phyloP scores from a whole-genome alignment of 2,797 vertebrate genomes.

The Onychomys leucogaster region DNA sequence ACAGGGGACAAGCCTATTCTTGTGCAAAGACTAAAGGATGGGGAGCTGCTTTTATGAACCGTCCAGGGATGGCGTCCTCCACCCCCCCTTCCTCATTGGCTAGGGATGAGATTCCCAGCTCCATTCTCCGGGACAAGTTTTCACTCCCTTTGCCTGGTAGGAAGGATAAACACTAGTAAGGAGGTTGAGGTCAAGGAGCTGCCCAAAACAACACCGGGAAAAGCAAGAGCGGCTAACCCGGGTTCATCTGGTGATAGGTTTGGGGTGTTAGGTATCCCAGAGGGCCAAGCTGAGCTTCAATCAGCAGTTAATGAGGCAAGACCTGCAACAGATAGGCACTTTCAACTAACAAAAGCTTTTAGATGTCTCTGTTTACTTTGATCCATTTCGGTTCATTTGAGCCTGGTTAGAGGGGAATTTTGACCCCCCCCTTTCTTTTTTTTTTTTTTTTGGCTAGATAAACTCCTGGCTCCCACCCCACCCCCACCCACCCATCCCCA shows the following conservation, averaged over 20 bases:
- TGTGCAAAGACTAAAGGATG: background rate
- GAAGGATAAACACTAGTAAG: constrained; percentile 81
- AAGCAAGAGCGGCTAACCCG: constrained; percentile 78
- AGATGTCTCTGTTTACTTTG: constrained; percentile 97
- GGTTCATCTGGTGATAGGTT: constrained; percentile 85
- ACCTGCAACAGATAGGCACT: constrained; percentile 92
- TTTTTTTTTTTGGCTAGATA: constrained; percentile 61
- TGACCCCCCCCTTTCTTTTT: constrained; percentile 84
- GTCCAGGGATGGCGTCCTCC: constrained; percentile 34
- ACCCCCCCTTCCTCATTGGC: constrained; percentile 59
- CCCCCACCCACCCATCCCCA: constrained; percentile 85
- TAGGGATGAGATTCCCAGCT: constrained; percentile 66
- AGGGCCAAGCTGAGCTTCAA: constrained; percentile 93
- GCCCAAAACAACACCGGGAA: constrained; percentile 69
- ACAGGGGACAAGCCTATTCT: background rate
- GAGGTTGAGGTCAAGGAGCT: constrained; percentile 87
- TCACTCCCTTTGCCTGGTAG: constrained; percentile 56
- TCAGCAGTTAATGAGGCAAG: constrained; percentile 97
- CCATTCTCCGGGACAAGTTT: constrained; percentile 67
- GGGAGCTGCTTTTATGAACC: background rate
- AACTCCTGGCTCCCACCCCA: constrained; percentile 77
- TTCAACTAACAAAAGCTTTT: constrained; percentile 97
- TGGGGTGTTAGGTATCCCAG: constrained; percentile 88
- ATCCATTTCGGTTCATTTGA: constrained; percentile 96
- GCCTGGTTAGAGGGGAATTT: constrained; percentile 91